Evolutionary conservation across 2,797 vertebrate species (phyloP), one percentile per base, ranked within the genome.

Genomic region (Scarus forsteni): DNA sequence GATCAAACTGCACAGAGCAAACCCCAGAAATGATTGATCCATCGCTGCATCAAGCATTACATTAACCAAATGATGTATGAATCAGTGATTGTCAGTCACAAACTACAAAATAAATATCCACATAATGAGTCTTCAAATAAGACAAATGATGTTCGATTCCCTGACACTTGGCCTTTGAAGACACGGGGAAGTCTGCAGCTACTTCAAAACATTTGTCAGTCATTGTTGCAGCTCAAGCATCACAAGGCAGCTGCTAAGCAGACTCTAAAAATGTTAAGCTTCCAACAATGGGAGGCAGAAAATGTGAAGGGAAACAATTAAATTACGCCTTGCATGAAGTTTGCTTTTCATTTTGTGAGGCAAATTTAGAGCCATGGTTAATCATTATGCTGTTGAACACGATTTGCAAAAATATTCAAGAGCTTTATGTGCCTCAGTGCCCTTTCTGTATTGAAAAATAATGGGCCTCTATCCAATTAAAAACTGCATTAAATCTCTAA

Each of bases 381-480:
- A 95, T 95, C 94, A 95, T 95, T 94, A 94, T 95, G 93, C 93
- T 94, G 94, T 95, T 92, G 92, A 95, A 95, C 94, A 95, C 87
- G 94, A 95, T 95, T 95, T 94, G 94, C 92, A 94, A 94, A 95
- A 95, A 95, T 95, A 95, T 95, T 95, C 94, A 95, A 95, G 95
- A 93, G 94, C 94, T 95, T 94, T 95, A 92, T 92, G 93, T 95
- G 94, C 94, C 94, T 95, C 94, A 95, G 92, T 95, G 94, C 94
- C 91, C 93, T 92, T 92, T 95, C 95, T 95, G 94, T 95, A 93
- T 94, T 95, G 93, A 94, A 94, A 95, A 95, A 95, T 94, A 95
- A 95, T 95, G 93, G 94, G 93, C 93, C 93, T 94, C 94, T 95
- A 94, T 95, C 95, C 94, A 95, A 95, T 95, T 95, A 95, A 95